These are phyloP conservation scores for Nestor notabilis DNA, from an alignment of 2,113 vertebrate species.

Conservation along the genomic window DNA sequence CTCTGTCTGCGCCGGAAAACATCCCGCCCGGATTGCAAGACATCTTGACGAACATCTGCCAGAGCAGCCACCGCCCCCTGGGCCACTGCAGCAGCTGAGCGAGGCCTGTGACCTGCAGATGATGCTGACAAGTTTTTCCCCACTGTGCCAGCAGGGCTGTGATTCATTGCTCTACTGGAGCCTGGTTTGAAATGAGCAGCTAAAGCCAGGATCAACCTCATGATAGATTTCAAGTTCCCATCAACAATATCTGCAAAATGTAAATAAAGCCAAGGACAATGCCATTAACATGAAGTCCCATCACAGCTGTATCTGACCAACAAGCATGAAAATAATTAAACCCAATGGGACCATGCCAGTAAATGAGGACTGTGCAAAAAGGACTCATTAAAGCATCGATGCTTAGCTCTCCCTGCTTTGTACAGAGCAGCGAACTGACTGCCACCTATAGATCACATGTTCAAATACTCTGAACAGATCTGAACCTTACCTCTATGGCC, in stretches of 20 bases:
- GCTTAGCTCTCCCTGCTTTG: not conserved
- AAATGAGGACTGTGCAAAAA: not conserved
- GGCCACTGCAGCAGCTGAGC: conserved; percentile 87
- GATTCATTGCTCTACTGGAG: conserved; percentile 67
- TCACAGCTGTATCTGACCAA: not conserved
- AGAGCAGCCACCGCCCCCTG: conserved; percentile 87
- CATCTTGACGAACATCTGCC: conserved; percentile 86
- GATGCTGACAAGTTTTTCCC: conserved; percentile 48
- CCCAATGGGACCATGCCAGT: not conserved
- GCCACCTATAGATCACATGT: not conserved
- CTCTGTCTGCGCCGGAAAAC: conserved; percentile 82
- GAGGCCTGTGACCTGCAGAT: conserved; percentile 77
- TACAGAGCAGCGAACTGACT: not conserved
- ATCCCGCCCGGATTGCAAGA: conserved; percentile 80
- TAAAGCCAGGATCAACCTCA: conserved; percentile 94
- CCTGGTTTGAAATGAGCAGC: conserved; percentile 96
- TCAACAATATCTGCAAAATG: conserved; percentile 87
- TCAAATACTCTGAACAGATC: not conserved
- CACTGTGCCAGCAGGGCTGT: conserved; percentile 40
- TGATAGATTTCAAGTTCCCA: conserved; percentile 94
- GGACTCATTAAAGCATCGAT: not conserved
- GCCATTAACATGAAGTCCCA: accelerated
- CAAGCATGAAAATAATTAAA: accelerated
- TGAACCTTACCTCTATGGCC: not conserved
- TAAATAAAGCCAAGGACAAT: not conserved